Evolutionary conservation across 2,888 invertebrate species (phyloP).

Genomic region (Brenthis hecate): DNA sequence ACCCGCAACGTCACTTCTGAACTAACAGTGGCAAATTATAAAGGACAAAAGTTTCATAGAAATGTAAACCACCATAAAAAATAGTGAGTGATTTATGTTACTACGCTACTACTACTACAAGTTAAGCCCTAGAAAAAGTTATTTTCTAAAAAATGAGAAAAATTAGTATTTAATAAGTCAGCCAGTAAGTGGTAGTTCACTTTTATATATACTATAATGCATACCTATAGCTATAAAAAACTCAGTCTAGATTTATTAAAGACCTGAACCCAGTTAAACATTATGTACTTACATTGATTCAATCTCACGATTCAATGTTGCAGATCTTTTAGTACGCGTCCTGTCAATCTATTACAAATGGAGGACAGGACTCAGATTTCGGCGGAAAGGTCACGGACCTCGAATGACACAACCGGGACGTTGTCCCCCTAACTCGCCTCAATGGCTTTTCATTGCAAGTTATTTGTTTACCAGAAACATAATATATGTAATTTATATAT

Average conservation of each 20-base stretch:
- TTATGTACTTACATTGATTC: slow-evolving; percentile 6
- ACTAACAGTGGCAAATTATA: too few species aligned
- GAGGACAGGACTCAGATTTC: slow-evolving; percentile 43
- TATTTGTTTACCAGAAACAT: slow-evolving; percentile 44
- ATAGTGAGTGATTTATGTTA: too few species aligned
- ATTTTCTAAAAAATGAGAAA: too few species aligned
- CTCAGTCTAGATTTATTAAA: neutral
- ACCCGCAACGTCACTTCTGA: too few species aligned
- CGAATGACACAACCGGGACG: slow-evolving; percentile 46
- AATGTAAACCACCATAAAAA: too few species aligned
- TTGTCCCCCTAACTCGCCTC: slow-evolving; percentile 42
- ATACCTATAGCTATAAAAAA: too few species aligned
- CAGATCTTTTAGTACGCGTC: slow-evolving; percentile 26
- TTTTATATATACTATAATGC: too few species aligned
- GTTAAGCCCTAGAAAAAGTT: too few species aligned
- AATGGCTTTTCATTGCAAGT: slow-evolving; percentile 39
- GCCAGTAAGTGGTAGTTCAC: too few species aligned
- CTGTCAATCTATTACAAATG: slow-evolving; percentile 42
- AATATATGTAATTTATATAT: neutral
- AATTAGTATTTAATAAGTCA: too few species aligned
- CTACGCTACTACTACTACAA: too few species aligned
- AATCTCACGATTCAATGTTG: slow-evolving; percentile 12
- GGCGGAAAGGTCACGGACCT: slow-evolving; percentile 46
- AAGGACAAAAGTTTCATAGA: too few species aligned
- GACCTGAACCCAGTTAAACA: neutral